These are phyloP conservation scores for Brachionus sp. DNA, from an alignment of 1,140 invertebrate species.

Conservation along the genomic window DNA sequence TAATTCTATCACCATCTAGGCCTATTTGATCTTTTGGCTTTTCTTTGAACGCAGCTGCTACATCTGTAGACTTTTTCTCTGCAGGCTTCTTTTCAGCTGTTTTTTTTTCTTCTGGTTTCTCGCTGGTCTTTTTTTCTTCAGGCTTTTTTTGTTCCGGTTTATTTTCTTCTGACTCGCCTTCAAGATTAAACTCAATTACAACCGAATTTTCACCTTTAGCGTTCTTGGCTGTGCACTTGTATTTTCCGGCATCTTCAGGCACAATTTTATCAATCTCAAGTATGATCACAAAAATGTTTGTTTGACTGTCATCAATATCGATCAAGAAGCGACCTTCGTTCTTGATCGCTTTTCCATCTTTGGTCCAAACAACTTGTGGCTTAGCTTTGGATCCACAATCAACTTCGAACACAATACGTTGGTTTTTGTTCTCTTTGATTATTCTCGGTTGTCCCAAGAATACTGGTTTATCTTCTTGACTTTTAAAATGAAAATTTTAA, in stretches of 20 bases:
- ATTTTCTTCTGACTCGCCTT: constrained; percentile 14
- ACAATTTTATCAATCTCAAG: constrained; percentile 46
- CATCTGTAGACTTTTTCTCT: neutral
- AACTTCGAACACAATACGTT: constrained; percentile 38
- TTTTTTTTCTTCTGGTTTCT: neutral
- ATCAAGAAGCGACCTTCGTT: constrained; percentile 52
- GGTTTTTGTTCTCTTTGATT: constrained; percentile 20
- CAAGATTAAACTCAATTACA: constrained; percentile 62
- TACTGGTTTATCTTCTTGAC: constrained; percentile 33
- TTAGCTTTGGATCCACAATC: constrained; percentile 46
- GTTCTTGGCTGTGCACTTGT: constrained; percentile 80
- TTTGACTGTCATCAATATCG: constrained; percentile 48
- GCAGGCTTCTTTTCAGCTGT: neutral
- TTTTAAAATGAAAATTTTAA: neutral
- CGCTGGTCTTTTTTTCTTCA: neutral
- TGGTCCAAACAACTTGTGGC: constrained; percentile 53
- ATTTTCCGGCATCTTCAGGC: constrained; percentile 73
- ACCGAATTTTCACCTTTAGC: constrained; percentile 80
- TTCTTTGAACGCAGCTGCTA: constrained; percentile 15
- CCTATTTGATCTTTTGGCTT: constrained; percentile 43
- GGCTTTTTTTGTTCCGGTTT: constrained; percentile 27
- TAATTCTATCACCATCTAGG: constrained; percentile 51
- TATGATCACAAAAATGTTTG: constrained; percentile 44
- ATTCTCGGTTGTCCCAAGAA: constrained; percentile 41
- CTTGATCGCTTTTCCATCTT: constrained; percentile 52